These are phyloP conservation scores for Bos taurus DNA, from an alignment of 2,113 vertebrate genomes.

Conservation along the genomic window DNA sequence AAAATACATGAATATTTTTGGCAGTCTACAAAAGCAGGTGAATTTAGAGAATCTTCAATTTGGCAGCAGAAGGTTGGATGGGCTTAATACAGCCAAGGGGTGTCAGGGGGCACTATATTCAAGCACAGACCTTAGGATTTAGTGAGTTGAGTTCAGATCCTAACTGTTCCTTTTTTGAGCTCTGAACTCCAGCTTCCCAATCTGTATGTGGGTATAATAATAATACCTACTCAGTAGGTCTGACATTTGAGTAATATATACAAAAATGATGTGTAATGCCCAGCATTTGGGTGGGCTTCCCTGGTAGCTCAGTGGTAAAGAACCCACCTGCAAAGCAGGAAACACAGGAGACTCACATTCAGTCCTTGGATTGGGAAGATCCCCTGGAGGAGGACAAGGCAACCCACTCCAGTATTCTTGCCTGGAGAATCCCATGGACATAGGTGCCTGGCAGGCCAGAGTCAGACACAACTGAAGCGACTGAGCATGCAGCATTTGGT, in stretches of 20 bases:
- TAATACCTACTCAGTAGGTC: not conserved
- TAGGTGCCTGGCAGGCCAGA: not conserved
- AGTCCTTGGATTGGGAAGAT: not conserved
- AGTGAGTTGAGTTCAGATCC: not conserved
- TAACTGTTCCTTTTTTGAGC: not conserved
- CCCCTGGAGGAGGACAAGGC: not conserved
- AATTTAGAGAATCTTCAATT: not conserved
- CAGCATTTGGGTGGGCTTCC: not conserved
- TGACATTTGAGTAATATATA: not conserved
- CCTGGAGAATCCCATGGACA: not conserved
- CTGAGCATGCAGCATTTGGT: not conserved
- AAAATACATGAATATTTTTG: not conserved
- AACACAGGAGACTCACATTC: not conserved
- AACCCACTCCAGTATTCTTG: not conserved
- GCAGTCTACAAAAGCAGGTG: not conserved
- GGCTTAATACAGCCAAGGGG: not conserved
- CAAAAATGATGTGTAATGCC: not conserved
- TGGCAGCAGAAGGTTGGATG: not conserved
- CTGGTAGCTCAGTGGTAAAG: not conserved
- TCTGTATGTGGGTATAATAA: not conserved
- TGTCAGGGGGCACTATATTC: not conserved
- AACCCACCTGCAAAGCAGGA: not conserved
- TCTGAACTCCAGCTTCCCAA: slow-evolving; percentile 2
- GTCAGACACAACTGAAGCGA: not conserved
- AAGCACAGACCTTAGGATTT: not conserved